Base-by-base conservation (phyloP, 2,113 vertebrate genomes). In the Panthera uncia region DNA sequence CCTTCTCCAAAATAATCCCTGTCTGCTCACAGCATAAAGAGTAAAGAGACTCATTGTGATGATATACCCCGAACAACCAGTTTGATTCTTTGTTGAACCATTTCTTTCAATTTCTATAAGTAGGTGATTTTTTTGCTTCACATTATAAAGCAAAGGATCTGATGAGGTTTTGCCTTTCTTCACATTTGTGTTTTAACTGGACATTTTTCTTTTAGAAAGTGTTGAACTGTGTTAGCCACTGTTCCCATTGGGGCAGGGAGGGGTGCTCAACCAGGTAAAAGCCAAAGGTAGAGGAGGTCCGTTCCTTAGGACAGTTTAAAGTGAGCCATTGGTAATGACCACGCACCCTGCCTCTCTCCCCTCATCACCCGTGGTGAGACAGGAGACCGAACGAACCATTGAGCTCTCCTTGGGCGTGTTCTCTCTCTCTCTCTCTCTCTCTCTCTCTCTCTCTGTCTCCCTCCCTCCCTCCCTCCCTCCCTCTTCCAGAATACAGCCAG, bases 81-180 rank as follows among this genome's bases (percentile, higher is more conserved):
- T 99, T 98, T 99, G 98, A 98, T 98, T 99, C 98, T 97, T 97
- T 98, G 98, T 99, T 98, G 98, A 98, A 94, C 98, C 98, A 95
- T 97, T 97, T 82, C 38, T n/a, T n/a, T 38, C 50, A 16, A 74
- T 79, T 0, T 96, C 80, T 63, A 16, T 15, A 12, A 95, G 68
- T 87, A 83, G 95, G 81, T 96, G 71, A 69, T 85, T 66, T 96
- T 95, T 27, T 66, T 91, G 65, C 21, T 61, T 55, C 38, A 45
- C 25, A 65, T 80, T 85, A 65, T 5, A 4, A 97, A 97, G 97
- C 86, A 85, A 48, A 89, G 88, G 95, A 85, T 89, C 73, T 7
- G 16, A 33, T 93, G 83, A 65, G 55, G 25, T 68, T 84, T 92
- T 65, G 16, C 19, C 36, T 50, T 12, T 69, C 71, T 78, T 48